These are phyloP conservation scores for Diglossa cyanea DNA, from an alignment of 2,797 vertebrate species.

Conservation along the genomic window DNA sequence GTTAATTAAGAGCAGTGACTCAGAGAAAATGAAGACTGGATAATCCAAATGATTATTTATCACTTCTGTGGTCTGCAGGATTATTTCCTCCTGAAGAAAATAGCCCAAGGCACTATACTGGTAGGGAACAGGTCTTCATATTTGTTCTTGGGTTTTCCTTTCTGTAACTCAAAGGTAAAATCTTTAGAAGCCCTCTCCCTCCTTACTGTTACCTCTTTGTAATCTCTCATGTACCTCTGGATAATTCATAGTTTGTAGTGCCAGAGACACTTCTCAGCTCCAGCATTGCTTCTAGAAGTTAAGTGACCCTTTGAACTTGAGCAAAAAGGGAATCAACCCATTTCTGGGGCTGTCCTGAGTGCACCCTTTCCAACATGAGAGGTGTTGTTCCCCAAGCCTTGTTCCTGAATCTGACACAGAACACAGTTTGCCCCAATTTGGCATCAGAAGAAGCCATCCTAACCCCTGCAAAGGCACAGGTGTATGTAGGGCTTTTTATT, in stretches of 20 bases:
- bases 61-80: background rate
- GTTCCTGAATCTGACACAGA: background rate
- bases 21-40: constrained; percentile 1
- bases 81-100: constrained; percentile 15
- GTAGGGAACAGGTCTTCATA: background rate
- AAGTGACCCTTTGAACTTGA: background rate
- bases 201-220: background rate
- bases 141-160: background rate
- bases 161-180: background rate
- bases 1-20: constrained; percentile 39
- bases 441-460: background rate
- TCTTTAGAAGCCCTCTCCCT: background rate
- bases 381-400: background rate
- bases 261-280: background rate
- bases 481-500: background rate
- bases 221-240: background rate
- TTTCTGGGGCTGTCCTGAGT: background rate
- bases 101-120: background rate
- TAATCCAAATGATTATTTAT: constrained; percentile 18
- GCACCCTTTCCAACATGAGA: accelerated
- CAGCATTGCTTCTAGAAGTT: background rate
- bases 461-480: background rate
- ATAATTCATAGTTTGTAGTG: background rate
- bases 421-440: background rate
- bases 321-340: accelerated